Base-by-base conservation (phyloP, 1,140 invertebrate genomes). In the Campoletis sonorensis region DNA sequence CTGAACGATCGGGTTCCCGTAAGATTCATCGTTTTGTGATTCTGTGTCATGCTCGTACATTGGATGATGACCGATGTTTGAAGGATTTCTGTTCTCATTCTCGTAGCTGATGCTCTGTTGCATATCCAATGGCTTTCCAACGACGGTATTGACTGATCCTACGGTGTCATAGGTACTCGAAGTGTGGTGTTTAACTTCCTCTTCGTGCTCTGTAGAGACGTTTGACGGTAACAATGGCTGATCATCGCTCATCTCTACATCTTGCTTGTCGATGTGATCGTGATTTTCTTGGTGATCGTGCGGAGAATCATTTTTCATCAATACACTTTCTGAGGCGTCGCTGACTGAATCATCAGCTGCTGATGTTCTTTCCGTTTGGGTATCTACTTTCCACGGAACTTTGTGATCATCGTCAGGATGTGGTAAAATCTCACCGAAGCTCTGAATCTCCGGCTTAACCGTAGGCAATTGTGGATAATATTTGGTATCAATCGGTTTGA, bases 311-410 rank as follows among this genome's bases (percentile, higher is more conserved):
- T 80, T 64, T 10, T 85, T 30, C 33, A 89, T 82, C 76, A 91
- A 89, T 0, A 91, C 76, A 30, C 88, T 87, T 70, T 91, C 90
- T 0, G 90, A 91, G 8, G 89, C 90, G 21, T 85, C 87, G 11
- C 86, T 85, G 13, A 89, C 89, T 7, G 90, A 90, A 81, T 91
- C 90, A 80, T 76, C 73, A 45, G 11, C 40, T 45, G 45, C 67
- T 0, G n/a, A n/a, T n/a, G 82, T 79, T 40, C 84, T 79, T 16
- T 88, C 84, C 0, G 85, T 86, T 26, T 85, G 83, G 0, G 82
- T 81, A 15, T 84, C 79, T 2, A 77, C 67, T 0, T 81, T 61
- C 87, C 87, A 88, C 0, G 61, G n/a, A n/a, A 77, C 78, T 30
- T 85, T 85, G 70, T 79, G 33, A 37, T 87, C 80, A 67, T 86